phyloP scores from a whole-genome alignment of 2,113 vertebrate genomes.

The Ranitomeya variabilis region DNA sequence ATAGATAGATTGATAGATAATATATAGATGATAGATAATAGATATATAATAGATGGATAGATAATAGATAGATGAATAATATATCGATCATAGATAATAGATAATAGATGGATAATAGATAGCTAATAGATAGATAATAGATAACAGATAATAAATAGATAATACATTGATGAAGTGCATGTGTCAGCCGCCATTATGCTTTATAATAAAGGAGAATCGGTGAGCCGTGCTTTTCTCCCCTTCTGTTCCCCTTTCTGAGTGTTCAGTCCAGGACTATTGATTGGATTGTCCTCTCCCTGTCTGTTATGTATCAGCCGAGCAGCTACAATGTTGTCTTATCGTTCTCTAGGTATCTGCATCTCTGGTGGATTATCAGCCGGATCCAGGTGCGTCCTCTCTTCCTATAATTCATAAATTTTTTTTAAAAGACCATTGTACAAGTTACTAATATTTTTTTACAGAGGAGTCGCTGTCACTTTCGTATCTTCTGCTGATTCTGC shows the following conservation, averaged over 20 bases:
- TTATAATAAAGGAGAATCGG: too few relatives aligned
- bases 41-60: too few relatives aligned
- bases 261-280: background rate
- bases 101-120: background rate
- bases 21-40: background rate
- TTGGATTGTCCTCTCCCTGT: background rate
- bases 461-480: too few relatives aligned
- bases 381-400: conserved; percentile 21
- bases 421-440: too few relatives aligned
- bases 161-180: background rate
- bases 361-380: conserved; percentile 29
- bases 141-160: background rate
- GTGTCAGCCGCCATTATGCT: background rate
- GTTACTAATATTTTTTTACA: too few relatives aligned
- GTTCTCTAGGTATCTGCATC: background rate
- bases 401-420: background rate
- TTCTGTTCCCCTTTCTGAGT: background rate
- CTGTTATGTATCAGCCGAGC: background rate
- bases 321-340: background rate
- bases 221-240: too few relatives aligned
- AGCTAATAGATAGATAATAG: background rate
- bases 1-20: background rate
- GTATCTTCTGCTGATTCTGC: too few relatives aligned
- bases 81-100: too few relatives aligned
- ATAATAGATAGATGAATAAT: too few relatives aligned